phyloP scores from a whole-genome alignment of 2,113 vertebrate genomes.

The Rhabdornis inornatus region DNA sequence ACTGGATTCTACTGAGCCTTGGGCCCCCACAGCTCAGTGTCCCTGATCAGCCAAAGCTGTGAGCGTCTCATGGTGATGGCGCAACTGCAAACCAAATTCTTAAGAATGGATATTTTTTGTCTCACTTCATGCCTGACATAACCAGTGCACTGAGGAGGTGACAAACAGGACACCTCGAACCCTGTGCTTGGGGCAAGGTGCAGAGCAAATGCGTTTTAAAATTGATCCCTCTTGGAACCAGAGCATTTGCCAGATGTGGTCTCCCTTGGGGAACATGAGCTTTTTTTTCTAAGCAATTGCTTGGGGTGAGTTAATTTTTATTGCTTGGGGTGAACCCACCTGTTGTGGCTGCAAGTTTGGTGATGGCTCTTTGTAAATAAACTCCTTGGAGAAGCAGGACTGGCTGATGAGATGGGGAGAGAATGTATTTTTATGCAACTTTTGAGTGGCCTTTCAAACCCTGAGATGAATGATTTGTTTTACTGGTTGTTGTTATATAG shows the following conservation, averaged over 20 bases:
- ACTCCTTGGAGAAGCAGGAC: slow-evolving; percentile 56
- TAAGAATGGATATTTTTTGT: neutral
- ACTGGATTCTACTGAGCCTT: neutral
- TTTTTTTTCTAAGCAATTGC: slow-evolving; percentile 34
- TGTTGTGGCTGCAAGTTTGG: slow-evolving; percentile 29
- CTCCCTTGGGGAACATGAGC: neutral
- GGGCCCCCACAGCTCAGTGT: neutral
- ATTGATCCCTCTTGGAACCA: neutral
- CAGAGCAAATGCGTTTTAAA: neutral
- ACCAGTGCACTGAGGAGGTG: slow-evolving; percentile 1
- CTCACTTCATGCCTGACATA: neutral
- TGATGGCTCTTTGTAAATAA: slow-evolving; percentile 70
- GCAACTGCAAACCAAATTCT: neutral
- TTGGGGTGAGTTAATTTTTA: slow-evolving; percentile 48
- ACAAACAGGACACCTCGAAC: neutral
- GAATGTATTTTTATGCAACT: slow-evolving; percentile 84
- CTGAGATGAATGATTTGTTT: slow-evolving; percentile 75
- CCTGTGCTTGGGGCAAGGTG: neutral
- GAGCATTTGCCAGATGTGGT: slow-evolving; percentile 28
- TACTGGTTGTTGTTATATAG: slow-evolving; percentile 73
- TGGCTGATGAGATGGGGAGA: slow-evolving; percentile 62
- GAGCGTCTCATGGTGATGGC: fast-evolving
- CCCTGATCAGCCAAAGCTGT: neutral
- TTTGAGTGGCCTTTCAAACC: slow-evolving; percentile 80
- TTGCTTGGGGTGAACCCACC: slow-evolving; percentile 36